phyloP scores from a whole-genome alignment of 2,888 invertebrate species.

The Coremacera marginata region DNA sequence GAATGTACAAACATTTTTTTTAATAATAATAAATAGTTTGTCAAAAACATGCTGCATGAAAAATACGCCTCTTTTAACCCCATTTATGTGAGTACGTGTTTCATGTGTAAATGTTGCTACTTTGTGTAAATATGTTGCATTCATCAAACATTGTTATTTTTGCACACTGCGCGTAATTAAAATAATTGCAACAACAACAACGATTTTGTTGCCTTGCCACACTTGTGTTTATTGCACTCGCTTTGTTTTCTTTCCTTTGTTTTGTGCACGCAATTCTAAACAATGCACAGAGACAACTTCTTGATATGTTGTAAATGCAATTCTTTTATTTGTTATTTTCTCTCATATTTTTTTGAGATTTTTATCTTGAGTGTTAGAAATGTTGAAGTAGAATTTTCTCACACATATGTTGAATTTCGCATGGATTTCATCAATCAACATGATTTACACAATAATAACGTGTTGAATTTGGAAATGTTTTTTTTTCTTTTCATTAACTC shows the following conservation, averaged over 20 bases:
- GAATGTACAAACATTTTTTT: too few species aligned
- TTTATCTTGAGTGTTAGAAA: background rate
- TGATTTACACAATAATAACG: too few species aligned
- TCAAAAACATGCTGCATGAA: too few species aligned
- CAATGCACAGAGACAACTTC: background rate
- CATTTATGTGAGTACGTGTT: too few species aligned
- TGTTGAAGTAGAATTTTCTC: background rate
- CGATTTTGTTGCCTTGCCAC: background rate
- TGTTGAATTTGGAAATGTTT: too few species aligned
- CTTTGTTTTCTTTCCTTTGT: background rate
- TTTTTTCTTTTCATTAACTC: too few species aligned
- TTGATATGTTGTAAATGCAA: background rate
- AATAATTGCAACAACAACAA: background rate
- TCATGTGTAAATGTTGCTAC: too few species aligned
- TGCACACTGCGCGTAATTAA: background rate
- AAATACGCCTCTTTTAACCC: too few species aligned
- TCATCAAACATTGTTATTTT: background rate
- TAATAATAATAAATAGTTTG: too few species aligned
- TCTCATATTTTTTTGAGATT: background rate
- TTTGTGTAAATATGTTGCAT: background rate
- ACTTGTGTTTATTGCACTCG: background rate
- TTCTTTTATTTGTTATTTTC: background rate
- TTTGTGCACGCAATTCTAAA: constrained; percentile 1
- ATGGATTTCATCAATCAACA: too few species aligned
- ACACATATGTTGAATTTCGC: background rate